These are phyloP conservation scores for Sphecodes monilicornis DNA, from an alignment of 2,888 invertebrate genomes.

Conservation along the genomic window DNA sequence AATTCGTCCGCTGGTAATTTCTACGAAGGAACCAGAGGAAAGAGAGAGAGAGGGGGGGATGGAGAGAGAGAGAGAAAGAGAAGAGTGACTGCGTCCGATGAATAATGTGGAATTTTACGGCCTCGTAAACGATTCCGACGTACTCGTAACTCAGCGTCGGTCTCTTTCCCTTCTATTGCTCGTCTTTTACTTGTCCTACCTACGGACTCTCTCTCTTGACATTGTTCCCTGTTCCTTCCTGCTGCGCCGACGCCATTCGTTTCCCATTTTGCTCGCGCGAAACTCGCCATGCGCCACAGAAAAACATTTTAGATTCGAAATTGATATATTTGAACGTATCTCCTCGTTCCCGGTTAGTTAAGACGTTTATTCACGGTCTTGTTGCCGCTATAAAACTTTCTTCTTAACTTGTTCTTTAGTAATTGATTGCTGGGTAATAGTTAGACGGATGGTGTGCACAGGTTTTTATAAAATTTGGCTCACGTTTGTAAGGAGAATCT, in stretches of 20 bases:
- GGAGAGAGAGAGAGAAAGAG: conserved; percentile 1
- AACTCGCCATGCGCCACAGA: not conserved
- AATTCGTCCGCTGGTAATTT: conserved; percentile 44
- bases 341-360: not conserved
- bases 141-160: conserved; percentile 69
- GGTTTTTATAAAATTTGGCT: too few species aligned
- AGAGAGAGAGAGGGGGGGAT: too few species aligned
- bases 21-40: not conserved
- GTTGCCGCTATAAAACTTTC: not conserved
- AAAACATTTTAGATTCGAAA: not conserved
- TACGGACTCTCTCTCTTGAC: conserved; percentile 15
- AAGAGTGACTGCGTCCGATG: conserved; percentile 42
- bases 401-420: not conserved
- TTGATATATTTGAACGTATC: not conserved
- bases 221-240: conserved; percentile 7
- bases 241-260: conserved; percentile 35
- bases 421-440: not conserved
- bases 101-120: conserved; percentile 73
- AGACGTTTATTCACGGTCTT: not conserved
- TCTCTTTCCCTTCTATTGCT: conserved; percentile 21
- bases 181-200: conserved; percentile 21
- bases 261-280: conserved; percentile 18
- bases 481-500: too few species aligned
- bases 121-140: conserved; percentile 73
- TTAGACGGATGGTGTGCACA: too few species aligned